A percentile compares a stretch with the other conserved stretches of the same genome.
These are phyloP conservation scores for Notolepis coatsorum DNA, from an alignment of 2,797 vertebrate genomes.

Conservation along the genomic window DNA sequence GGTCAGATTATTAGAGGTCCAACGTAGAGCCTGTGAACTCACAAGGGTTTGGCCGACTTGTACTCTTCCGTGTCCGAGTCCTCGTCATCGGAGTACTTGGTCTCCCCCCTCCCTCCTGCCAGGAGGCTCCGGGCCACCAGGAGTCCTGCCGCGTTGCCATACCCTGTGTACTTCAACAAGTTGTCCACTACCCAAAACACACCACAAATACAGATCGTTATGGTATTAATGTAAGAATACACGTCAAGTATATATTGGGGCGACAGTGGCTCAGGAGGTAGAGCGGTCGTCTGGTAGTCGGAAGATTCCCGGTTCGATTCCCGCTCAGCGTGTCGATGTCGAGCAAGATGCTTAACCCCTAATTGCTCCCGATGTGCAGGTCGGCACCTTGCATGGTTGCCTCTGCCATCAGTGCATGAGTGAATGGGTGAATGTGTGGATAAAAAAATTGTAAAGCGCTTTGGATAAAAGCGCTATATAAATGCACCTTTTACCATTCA, in stretches of 20 bases:
- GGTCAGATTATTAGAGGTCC: background rate
- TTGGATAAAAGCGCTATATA: too few species aligned
- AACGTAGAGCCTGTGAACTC: slow-evolving; percentile 43
- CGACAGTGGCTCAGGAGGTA: too few species aligned
- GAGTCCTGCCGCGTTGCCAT: slow-evolving; percentile 96
- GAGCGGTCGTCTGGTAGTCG: too few species aligned
- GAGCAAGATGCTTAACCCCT: too few species aligned
- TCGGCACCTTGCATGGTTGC: too few species aligned
- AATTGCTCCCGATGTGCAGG: too few species aligned
- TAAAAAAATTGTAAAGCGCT: too few species aligned
- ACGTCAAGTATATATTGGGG: background rate
- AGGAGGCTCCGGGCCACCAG: slow-evolving; percentile 93
- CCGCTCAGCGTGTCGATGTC: too few species aligned
- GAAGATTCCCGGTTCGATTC: too few species aligned
- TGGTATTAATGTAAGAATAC: background rate
- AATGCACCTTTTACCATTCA: too few species aligned
- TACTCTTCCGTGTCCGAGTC: slow-evolving; percentile 99
- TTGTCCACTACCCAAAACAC: slow-evolving; percentile 87
- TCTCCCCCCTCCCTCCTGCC: slow-evolving; percentile 94
- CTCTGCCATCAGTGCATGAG: too few species aligned
- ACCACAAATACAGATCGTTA: slow-evolving; percentile 5
- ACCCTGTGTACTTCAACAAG: slow-evolving; percentile 97
- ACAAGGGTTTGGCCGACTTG: slow-evolving; percentile 93
- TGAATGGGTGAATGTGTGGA: too few species aligned
- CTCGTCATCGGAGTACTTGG: slow-evolving; percentile 96